Base-by-base conservation (phyloP, 2,888 invertebrate genomes). In the Spialia ferax region DNA sequence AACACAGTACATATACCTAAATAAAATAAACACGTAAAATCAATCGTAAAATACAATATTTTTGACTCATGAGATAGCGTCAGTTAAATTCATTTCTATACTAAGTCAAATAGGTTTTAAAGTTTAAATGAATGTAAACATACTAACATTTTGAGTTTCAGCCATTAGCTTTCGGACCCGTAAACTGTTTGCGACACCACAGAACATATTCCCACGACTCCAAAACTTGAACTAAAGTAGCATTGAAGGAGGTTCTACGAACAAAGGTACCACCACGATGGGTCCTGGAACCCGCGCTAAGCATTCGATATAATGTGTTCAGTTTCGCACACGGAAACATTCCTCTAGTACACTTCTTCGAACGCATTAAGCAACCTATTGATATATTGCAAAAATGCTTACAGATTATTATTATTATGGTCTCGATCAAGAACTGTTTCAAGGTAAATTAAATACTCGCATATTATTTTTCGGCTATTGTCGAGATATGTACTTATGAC, bases 251-350 rank as follows among this genome's bases (percentile, higher is more conserved):
- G 75, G 75, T 84, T 82, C 82, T 72, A 69, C 77, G 81, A 85
- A 85, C 80, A 80, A 8, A 18, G 8, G 78, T 78, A 76, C 80
- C 82, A 80, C 77, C 80, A 71, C 71, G 78, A 74, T 68, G 62
- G 78, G 81, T 88, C 88, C 86, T 80, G 88, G 91, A 91, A 92
- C 77, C 85, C 77, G 72, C 72, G 78, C 83, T 90, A 89, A 92
- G 91, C 92, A 90, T 86, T 89, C 85, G 77, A 76, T 79, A 83
- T 82, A 85, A 85, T 86, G 83, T 81, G 81, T 80, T 82, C 80
- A 82, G 83, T 84, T 82, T 79, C 81, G 77, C 78, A 79, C 74
- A 74, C 77, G 77, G 78, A 76, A 79, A 80, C 76, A 77, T 75
- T 76, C 71, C 70, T 66, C 79, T 83, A 81, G 73, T 78, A 78